Base-by-base conservation (phyloP, 2,797 vertebrate species). In the Garrulus glandarius region DNA sequence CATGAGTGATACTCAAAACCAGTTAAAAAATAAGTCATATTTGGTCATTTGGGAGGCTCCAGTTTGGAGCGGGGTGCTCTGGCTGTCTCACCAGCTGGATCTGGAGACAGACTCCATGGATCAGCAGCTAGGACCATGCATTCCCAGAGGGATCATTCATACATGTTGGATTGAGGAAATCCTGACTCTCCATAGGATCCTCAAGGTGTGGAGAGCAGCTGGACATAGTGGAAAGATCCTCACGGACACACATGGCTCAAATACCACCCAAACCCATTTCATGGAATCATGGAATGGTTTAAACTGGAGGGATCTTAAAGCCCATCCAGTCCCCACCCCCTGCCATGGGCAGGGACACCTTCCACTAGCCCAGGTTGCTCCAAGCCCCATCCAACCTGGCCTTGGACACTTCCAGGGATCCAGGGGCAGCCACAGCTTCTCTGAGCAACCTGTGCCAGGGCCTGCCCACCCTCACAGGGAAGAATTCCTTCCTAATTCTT, bases 241-340 rank as follows among this genome's bases (percentile, higher is more conserved):
- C 11, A 1, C 1, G 0, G n/a, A 18, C 22, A 23, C 2, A 0
- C 0, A 3, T 0, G 2, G 32, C 34, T 81, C 53, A 15, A 82
- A 43, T 17, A 37, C 6, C 14, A 1, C 21, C 11, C 59, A 56
- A 39, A n/a, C 2, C 4, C 36, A 19, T 69, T 57, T 39, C 3
- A 19, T 22, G 37, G 21, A 39, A n/a, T n/a, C 23, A 21, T 37
- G 36, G 36, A 55, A 56, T 22, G 23, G 3, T 37, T 56, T 43
- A 5, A 21, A 20, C 15, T 30, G 24, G 5, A 50, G 14, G 15
- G 43, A 34, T 10, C 15, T 46, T 64, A 20, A 57, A 46, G 8
- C 1, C 14, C 50, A 10, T 16, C 6, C 24, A 30, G 8, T 46
- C 1, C 36, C 29, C 18, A 7, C 14, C 32, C 32, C 8, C 17